Evolutionary conservation across 1,140 invertebrate genomes (phyloP).

Genomic region (Hetaerina americana): DNA sequence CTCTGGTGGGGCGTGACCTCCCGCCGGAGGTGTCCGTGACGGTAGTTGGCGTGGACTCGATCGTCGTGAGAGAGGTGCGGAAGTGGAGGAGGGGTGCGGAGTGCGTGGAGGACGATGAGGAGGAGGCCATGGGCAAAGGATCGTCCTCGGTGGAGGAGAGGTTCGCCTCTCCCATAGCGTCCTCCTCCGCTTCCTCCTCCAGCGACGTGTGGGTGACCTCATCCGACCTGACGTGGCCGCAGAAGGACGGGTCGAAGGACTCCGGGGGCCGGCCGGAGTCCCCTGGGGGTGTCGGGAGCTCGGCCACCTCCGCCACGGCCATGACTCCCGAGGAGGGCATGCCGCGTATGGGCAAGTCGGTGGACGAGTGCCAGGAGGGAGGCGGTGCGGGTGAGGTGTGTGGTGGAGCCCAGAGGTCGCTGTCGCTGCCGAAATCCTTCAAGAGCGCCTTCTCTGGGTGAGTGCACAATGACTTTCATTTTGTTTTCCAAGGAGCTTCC

Average conservation of each 20-base stretch:
- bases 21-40: background rate
- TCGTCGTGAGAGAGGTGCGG: slow-evolving; percentile 7
- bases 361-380: slow-evolving; percentile 25
- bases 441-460: slow-evolving; percentile 26
- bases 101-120: background rate
- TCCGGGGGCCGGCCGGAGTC: background rate
- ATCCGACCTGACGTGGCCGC: slow-evolving; percentile 34
- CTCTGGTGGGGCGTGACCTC: background rate
- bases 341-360: slow-evolving; percentile 31
- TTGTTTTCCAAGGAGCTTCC: background rate
- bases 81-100: slow-evolving; percentile 2
- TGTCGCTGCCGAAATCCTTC: slow-evolving; percentile 49
- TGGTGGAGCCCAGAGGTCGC: slow-evolving; percentile 40
- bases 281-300: slow-evolving; percentile 33
- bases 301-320: slow-evolving; percentile 25
- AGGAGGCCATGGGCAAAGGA: slow-evolving; percentile 14
- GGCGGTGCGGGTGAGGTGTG: slow-evolving; percentile 22
- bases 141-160: slow-evolving; percentile 10
- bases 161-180: slow-evolving; percentile 16
- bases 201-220: slow-evolving; percentile 41
- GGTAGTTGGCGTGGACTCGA: background rate
- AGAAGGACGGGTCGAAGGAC: slow-evolving; percentile 18
- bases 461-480: slow-evolving; percentile 13
- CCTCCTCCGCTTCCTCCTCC: slow-evolving; percentile 18
- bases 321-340: slow-evolving; percentile 11